Conservation (phyloP, 2,113 vertebrate genomes). For the Cinclus cinclus region DNA sequence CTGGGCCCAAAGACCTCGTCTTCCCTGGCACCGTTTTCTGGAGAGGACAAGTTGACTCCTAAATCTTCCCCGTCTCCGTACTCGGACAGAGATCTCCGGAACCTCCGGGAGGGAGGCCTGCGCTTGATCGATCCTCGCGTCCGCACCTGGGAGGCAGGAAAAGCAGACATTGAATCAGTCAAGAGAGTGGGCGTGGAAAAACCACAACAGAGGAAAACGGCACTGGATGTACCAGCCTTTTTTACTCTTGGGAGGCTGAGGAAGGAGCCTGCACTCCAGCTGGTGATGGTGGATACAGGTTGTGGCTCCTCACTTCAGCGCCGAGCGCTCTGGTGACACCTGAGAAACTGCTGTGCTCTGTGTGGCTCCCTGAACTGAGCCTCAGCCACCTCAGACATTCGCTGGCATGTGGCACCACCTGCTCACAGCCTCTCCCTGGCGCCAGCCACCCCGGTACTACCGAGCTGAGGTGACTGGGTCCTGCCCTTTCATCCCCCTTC, state of each 20-base stretch:
- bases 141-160: conserved; percentile 66
- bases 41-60: conserved; percentile 1
- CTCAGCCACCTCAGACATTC: not conserved
- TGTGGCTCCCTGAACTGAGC: not conserved
- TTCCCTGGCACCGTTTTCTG: conserved; percentile 76
- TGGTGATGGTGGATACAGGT: not conserved
- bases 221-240: not conserved
- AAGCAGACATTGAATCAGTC: not conserved
- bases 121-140: conserved; percentile 77
- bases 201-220: not conserved
- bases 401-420: not conserved
- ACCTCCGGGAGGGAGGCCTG: conserved; percentile 77
- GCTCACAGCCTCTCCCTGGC: not conserved
- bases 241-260: not conserved
- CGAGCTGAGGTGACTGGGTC: not conserved
- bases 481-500: not conserved
- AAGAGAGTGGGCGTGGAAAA: not conserved
- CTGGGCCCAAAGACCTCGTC: conserved; percentile 57
- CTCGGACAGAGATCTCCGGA: conserved; percentile 77
- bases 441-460: not conserved
- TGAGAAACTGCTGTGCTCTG: fast-evolving
- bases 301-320: not conserved
- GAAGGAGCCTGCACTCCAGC: not conserved
- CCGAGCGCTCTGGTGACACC: not conserved
- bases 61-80: conserved; percentile 54